A percentile compares a stretch with the other conserved stretches of the same genome.
phyloP scores from a whole-genome alignment of 2,113 vertebrate genomes.

The Gadus chalcogrammus region DNA sequence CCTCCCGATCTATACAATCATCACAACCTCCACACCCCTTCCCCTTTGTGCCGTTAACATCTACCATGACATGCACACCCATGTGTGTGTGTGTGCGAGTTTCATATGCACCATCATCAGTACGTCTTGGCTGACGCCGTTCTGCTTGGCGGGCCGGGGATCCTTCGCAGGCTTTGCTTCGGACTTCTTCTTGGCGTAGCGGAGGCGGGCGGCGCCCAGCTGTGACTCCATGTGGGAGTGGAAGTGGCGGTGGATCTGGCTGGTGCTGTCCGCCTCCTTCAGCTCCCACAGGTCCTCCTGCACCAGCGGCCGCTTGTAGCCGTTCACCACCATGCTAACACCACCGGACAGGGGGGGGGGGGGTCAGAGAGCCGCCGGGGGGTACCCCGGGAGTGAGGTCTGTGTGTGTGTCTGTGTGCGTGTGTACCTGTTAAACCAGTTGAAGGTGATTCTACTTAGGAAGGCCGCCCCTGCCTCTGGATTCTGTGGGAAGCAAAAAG shows the following conservation, averaged over 20 bases:
- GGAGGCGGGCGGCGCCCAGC: constrained; percentile 68
- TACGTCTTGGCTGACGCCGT: constrained; percentile 82
- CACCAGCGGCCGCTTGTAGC: constrained; percentile 81
- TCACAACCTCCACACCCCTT: too few species aligned
- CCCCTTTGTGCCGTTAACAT: too few species aligned
- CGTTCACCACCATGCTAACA: constrained; percentile 77
- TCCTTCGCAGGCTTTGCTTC: constrained; percentile 41
- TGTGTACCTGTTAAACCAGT: constrained; percentile 87
- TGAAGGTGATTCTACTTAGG: constrained; percentile 86
- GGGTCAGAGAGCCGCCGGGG: neutral
- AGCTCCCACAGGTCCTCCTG: constrained; percentile 90
- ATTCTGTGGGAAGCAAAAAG: constrained; percentile 70
- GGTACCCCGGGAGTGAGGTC: neutral
- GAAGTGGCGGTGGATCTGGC: constrained; percentile 63
- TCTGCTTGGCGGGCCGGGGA: constrained; percentile 62
- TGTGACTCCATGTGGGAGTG: constrained; percentile 67
- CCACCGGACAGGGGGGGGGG: neutral
- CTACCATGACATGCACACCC: too few species aligned
- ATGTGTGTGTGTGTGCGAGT: too few species aligned
- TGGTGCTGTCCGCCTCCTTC: constrained; percentile 55
- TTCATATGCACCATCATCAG: constrained; percentile 79
- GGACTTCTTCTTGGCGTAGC: constrained; percentile 53
- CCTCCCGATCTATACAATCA: too few species aligned
- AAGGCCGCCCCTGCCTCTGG: constrained; percentile 83
- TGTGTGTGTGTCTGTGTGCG: neutral